These are phyloP conservation scores for Steinernema khuongi DNA, from an alignment of 1,140 invertebrate genomes.

Conservation along the genomic window DNA sequence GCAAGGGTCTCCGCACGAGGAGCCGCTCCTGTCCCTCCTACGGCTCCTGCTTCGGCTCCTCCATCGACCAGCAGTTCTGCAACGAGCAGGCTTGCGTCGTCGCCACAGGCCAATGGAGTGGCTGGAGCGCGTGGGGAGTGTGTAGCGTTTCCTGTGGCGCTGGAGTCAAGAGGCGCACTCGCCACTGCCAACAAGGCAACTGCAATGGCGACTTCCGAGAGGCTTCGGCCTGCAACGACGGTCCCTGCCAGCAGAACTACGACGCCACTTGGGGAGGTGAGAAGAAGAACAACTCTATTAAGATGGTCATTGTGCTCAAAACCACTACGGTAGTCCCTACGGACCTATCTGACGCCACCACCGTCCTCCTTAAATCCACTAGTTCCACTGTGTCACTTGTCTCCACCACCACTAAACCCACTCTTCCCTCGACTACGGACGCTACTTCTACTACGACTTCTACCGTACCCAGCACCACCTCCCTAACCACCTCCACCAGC, in stretches of 20 bases:
- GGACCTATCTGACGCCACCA: background rate
- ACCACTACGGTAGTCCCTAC: background rate
- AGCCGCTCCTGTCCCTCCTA: slow-evolving; percentile 56
- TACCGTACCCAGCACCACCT: background rate
- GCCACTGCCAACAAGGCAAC: slow-evolving; percentile 51
- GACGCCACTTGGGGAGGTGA: slow-evolving; percentile 57
- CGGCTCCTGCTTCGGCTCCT: background rate
- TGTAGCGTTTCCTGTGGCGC: slow-evolving; percentile 43
- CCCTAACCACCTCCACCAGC: background rate
- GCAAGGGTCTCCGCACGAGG: slow-evolving; percentile 63
- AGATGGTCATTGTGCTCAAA: background rate
- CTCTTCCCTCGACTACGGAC: background rate
- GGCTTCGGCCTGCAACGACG: slow-evolving; percentile 52
- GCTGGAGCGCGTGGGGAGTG: slow-evolving; percentile 7
- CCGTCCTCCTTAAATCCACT: background rate
- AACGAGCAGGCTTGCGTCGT: slow-evolving; percentile 53
- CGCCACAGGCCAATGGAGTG: slow-evolving; percentile 28
- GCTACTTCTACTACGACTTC: slow-evolving; percentile 11
- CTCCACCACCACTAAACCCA: background rate
- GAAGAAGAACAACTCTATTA: background rate
- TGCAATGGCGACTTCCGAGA: slow-evolving; percentile 53
- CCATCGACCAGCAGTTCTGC: slow-evolving; percentile 51
- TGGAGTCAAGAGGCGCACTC: slow-evolving; percentile 51
- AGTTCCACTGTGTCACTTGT: background rate
- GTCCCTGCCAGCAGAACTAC: slow-evolving; percentile 34